Base-by-base conservation (phyloP, 2,797 vertebrate genomes). In the Periophthalmus magnuspinnatus region DNA sequence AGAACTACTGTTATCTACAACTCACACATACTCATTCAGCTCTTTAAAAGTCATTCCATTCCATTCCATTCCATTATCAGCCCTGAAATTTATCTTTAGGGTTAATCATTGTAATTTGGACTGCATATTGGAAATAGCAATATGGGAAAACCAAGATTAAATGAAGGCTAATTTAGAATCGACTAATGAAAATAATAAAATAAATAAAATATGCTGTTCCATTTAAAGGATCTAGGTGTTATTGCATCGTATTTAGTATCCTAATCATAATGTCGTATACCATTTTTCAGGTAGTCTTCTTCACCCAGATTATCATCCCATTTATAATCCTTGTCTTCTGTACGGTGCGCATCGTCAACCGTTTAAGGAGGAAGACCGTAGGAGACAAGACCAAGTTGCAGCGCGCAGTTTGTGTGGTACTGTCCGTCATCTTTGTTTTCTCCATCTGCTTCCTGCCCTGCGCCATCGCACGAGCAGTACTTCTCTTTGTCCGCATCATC, bases 271-370 rank as follows among this genome's bases (percentile, higher is more conserved):
- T 48, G 45, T 17, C 5, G 6, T 54, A 21, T 0, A 32, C 63
- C n/a, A 5, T 52, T 54, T 36, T 68, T 11, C 16, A 85, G 88
- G 0, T 70, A 0, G 71, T 92, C 28, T 89, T 92, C 75, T 92
- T 93, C 72, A 52, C 70, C 1, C 91, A 91, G 80, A 90, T 94
- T 58, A 4, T 92, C 5, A 7, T 93, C 63, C 92, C 93, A 8
- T 94, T 93, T 70, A 54, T 91, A 66, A 61, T 93, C 69, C 76
- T 93, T 0, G 41, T 93, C 64, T 93, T 91, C 86, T 93, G 92
- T 75, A 86, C 89, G 0, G 63, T 78, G 3, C 13, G 67, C 50
- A 85, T 91, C 52, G 76, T 91, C 33, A 72, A 73, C 28, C 82
- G 88, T 6, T 86, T 95, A 6, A 80, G 48, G 67, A 72, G 33